Conservation (phyloP, 30 jellyfish, hydroid and myxozoan genomes). For the Pelagia noctiluca region DNA sequence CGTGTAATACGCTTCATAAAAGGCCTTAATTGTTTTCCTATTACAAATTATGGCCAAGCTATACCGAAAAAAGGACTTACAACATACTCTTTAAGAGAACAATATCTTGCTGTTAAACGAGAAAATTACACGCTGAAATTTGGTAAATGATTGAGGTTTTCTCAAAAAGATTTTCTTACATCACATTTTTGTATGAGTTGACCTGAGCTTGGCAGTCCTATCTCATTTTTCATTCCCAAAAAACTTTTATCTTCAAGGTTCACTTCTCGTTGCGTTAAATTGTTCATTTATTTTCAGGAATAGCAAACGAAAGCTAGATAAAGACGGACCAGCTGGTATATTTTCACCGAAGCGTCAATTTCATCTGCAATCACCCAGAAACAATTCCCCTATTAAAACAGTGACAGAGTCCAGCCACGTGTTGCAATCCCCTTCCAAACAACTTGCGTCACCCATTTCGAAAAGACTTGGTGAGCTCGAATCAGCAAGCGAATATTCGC, state of each 20-base stretch:
- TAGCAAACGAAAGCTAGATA: slow-evolving; percentile 2
- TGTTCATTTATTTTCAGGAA: neutral
- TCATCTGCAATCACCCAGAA: slow-evolving; percentile 9
- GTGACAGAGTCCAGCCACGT: slow-evolving; percentile 2
- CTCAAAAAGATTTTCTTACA: too few species aligned
- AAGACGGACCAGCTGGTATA: slow-evolving; percentile 42
- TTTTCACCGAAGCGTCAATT: slow-evolving; percentile 33
- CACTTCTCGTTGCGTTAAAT: neutral
- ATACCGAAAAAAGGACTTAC: too few species aligned
- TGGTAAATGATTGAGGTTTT: too few species aligned
- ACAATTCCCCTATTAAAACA: slow-evolving; percentile 28
- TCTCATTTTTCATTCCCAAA: too few species aligned
- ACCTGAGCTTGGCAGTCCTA: too few species aligned
- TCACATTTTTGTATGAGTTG: too few species aligned
- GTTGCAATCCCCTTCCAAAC: neutral
- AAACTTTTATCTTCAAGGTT: neutral
- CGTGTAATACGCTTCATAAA: too few species aligned
- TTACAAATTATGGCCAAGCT: too few species aligned
- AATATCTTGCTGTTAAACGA: too few species aligned
- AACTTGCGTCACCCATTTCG: slow-evolving; percentile 6
- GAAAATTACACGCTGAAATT: too few species aligned
- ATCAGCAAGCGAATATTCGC: neutral
- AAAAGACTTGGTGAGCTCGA: neutral
- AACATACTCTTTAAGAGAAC: too few species aligned
- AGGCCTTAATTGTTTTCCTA: too few species aligned